Percentiles rank a stretch among this genome's conserved stretches.
phyloP scores from a whole-genome alignment of 2,113 vertebrate genomes.

The Narcine bancroftii region DNA sequence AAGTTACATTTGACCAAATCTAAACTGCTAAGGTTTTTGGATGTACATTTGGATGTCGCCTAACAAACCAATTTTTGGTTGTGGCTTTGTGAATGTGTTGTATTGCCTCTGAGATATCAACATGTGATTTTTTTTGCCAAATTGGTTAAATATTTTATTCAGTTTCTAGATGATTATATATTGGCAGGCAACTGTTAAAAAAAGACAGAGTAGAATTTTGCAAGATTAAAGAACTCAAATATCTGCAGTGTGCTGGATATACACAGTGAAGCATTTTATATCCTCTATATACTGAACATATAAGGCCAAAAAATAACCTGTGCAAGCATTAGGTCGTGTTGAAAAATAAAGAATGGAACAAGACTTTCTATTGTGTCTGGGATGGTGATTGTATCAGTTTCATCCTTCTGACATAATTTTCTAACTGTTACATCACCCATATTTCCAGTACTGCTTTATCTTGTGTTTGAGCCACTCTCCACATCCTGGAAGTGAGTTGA shows the following conservation, averaged over 20 bases:
- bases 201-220: not conserved
- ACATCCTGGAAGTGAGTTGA: not conserved
- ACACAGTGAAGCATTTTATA: not conserved
- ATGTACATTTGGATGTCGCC: not conserved
- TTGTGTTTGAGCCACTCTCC: not conserved
- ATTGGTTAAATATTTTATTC: not conserved
- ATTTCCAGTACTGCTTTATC: not conserved
- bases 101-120: not conserved
- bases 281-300: not conserved
- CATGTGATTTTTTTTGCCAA: not conserved
- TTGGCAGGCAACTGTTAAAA: not conserved
- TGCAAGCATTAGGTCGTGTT: too few relatives aligned
- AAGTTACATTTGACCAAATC: not conserved
- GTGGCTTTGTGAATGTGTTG: not conserved
- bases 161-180: not conserved
- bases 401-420: not conserved
- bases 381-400: not conserved
- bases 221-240: not conserved
- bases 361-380: not conserved
- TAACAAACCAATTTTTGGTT: not conserved
- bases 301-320: not conserved
- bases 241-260: not conserved
- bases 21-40: not conserved
- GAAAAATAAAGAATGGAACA: conserved; percentile 18
- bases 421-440: not conserved